phyloP scores from a whole-genome alignment of 2,888 invertebrate species.

The Oligia strigilis region DNA sequence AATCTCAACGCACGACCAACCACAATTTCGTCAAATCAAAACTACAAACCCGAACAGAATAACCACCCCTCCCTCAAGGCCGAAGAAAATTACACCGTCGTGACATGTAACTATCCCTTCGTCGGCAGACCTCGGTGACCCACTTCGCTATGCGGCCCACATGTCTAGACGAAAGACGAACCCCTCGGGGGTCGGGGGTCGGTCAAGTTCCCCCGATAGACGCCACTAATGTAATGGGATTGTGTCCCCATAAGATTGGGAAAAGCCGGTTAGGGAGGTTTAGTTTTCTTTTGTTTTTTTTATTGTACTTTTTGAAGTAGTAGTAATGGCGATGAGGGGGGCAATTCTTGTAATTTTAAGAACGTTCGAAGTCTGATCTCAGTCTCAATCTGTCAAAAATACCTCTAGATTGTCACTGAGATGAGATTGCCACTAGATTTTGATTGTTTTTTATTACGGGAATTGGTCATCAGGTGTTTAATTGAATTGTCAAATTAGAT shows the following conservation, averaged over 20 bases:
- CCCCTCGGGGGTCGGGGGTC: slow-evolving; percentile 36
- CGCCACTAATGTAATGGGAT: slow-evolving; percentile 37
- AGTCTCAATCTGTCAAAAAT: too few species aligned
- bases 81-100: slow-evolving; percentile 43
- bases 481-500: background rate
- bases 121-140: slow-evolving; percentile 39
- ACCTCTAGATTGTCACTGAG: too few species aligned
- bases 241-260: slow-evolving; percentile 22
- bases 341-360: too few species aligned
- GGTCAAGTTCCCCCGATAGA: slow-evolving; percentile 48
- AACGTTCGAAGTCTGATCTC: too few species aligned
- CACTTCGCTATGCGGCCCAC: slow-evolving; percentile 44
- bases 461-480: too few species aligned
- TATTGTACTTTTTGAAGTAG: too few species aligned
- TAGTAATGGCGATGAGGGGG: background rate
- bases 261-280: background rate
- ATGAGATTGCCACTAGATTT: too few species aligned
- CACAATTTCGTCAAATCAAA: background rate
- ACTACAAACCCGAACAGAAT: slow-evolving; percentile 23
- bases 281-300: slow-evolving; percentile 6
- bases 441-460: too few species aligned
- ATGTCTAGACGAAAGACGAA: slow-evolving; percentile 50
- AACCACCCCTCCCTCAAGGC: slow-evolving; percentile 13
- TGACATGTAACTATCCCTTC: slow-evolving; percentile 36
- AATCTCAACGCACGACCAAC: background rate